Conservation (phyloP, 2,797 vertebrate species). For the Eidolon dupreanum region DNA sequence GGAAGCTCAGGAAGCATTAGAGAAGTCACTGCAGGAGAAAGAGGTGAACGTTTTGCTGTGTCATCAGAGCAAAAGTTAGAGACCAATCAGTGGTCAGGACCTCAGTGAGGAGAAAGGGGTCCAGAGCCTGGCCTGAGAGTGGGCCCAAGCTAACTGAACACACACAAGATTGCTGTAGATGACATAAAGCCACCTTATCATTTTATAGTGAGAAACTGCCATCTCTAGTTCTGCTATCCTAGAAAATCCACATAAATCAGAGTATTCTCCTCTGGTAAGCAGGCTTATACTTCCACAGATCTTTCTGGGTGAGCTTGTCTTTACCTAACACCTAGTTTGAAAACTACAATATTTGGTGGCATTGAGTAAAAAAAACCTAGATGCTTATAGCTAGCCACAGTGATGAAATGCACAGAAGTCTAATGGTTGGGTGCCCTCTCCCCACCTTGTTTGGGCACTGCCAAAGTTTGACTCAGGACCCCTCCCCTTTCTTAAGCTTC, state of each 20-base stretch:
- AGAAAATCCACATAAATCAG: background rate
- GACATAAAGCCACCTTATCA: background rate
- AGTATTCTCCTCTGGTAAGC: background rate
- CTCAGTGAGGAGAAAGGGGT: background rate
- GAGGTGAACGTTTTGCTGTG: background rate
- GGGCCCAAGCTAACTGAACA: background rate
- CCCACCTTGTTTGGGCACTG: background rate
- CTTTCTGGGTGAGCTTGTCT: background rate
- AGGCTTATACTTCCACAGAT: background rate
- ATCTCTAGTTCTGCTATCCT: background rate
- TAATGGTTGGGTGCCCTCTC: background rate
- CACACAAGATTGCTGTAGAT: background rate
- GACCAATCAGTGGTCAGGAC: background rate
- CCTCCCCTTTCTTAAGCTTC: background rate
- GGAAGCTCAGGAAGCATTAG: background rate
- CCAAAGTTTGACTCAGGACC: background rate
- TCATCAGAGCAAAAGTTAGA: background rate
- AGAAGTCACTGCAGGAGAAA: background rate
- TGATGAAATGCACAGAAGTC: background rate
- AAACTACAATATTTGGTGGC: background rate
- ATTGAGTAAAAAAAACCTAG: fast-evolving
- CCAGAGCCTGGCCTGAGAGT: background rate
- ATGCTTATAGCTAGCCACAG: background rate
- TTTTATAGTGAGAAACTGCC: background rate
- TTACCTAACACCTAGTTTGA: background rate